phyloP scores from a whole-genome alignment of 2,888 invertebrate genomes.

The Rhingia campestris region DNA sequence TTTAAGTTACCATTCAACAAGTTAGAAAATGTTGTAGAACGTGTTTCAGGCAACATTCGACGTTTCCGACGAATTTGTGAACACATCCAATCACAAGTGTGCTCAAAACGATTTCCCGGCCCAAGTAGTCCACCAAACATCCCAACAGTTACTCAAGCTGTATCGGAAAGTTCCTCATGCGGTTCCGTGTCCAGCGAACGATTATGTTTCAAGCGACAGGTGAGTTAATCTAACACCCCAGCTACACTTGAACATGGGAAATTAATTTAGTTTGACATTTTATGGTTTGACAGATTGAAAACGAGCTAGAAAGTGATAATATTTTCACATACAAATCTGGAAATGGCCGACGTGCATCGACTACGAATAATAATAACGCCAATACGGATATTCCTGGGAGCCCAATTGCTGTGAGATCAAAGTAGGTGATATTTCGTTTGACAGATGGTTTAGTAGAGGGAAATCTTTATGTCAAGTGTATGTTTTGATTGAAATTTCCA shows the following conservation, averaged over 20 bases:
- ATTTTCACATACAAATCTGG: constrained; percentile 82
- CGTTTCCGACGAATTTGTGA: constrained; percentile 97
- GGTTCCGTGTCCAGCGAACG: constrained; percentile 83
- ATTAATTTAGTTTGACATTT: constrained; percentile 49
- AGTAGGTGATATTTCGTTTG: constrained; percentile 77
- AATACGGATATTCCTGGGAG: constrained; percentile 81
- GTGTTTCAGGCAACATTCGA: constrained; percentile 92
- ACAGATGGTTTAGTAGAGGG: neutral
- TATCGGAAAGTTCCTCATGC: constrained; percentile 83
- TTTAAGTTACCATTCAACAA: constrained; percentile 21
- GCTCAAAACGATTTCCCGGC: constrained; percentile 84
- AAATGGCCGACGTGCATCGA: constrained; percentile 81
- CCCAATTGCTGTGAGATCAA: constrained; percentile 82
- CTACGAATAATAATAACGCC: constrained; percentile 82
- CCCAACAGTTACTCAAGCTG: constrained; percentile 82
- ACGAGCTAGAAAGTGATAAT: constrained; percentile 82
- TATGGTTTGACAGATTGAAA: constrained; percentile 80
- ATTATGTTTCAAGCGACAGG: constrained; percentile 82
- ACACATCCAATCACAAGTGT: constrained; percentile 95
- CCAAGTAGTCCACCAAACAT: constrained; percentile 82
- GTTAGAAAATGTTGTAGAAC: constrained; percentile 49
- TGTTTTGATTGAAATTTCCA: constrained; percentile 56
- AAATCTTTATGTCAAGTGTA: neutral
- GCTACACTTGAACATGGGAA: constrained; percentile 1
- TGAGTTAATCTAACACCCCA: constrained; percentile 63